Evolutionary conservation across 1,140 invertebrate species (phyloP), one percentile per base, ranked within the genome.

Genomic region (Triops longicaudatus): DNA sequence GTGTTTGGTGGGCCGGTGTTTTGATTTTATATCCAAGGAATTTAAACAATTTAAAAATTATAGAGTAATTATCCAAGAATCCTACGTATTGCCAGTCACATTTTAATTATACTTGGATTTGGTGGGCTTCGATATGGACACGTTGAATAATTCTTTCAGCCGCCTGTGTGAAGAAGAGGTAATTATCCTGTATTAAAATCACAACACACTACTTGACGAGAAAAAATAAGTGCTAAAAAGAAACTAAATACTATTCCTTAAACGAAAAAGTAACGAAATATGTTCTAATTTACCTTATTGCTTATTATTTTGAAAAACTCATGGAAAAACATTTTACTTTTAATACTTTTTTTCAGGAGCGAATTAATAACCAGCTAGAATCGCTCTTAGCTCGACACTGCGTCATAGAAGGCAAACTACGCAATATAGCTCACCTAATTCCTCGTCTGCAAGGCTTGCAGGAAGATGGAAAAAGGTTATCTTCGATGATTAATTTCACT

Each of bases 401-500:
- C 79, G 86, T 88, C 37, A 81, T 92, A 11, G 90, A 92, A 83
- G 86, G 87, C 44, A 92, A 92, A 83, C 86, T 93, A 73, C 86
- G 86, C 80, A 85, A 84, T 74, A 85, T 90, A 26, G 85, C 87
- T 27, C 88, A 90, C 83, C 85, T 91, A 26, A 85, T 92, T 72
- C 89, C 91, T 26, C 90, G 90, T 81, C 83, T 93, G 41, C 87
- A 90, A 80, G 81, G 90, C 5, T 86, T 93, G 42, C 86, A 89
- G 81, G 85, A 87, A 42, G 92, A 95, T 84, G 88, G 91, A 17
- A 87, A 91, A 79, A 90, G 92, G 79, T 86, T 96, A n/a, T 87
- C 89, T n/a, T 87, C 88, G 76, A 93, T 93, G 87, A 93, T 96
- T 71, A 87, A 89, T n/a, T 91, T 91, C 82, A 97, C 97, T 2